A percentile compares a stretch with the other conserved stretches of the same genome.
Conservation (phyloP, 2,113 vertebrate genomes). For the Anseranas semipalmata region DNA sequence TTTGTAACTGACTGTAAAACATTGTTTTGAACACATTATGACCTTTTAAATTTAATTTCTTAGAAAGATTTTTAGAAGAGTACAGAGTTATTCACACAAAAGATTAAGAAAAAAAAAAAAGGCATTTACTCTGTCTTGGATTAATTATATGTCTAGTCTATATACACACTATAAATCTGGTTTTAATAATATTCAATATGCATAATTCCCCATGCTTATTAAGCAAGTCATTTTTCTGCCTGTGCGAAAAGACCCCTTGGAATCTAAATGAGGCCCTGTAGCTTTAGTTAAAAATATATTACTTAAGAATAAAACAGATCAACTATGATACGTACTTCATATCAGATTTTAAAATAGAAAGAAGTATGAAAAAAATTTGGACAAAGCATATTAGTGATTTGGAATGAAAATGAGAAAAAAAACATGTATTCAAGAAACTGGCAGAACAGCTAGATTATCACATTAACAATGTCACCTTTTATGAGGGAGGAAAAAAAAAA, state of each 20-base stretch:
- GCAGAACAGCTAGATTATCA: background rate
- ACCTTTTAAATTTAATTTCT: background rate
- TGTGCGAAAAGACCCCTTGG: background rate
- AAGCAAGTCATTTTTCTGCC: background rate
- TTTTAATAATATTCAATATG: background rate
- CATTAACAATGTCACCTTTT: background rate
- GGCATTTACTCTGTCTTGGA: background rate
- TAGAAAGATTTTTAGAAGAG: background rate
- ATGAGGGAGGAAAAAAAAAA: background rate
- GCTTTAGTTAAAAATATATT: background rate
- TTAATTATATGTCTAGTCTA: background rate
- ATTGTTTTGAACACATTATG: background rate
- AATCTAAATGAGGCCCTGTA: background rate
- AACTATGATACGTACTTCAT: background rate
- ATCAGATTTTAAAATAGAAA: background rate
- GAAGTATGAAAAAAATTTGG: background rate
- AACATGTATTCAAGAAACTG: background rate
- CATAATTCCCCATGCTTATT: background rate
- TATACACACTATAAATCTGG: background rate
- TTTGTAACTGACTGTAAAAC: background rate
- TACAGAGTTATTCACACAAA: background rate
- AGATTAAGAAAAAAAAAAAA: background rate
- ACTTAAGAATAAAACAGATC: background rate
- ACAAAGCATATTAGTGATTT: background rate
- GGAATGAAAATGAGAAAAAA: constrained; percentile 4